Evolutionary conservation across 1,140 invertebrate genomes (phyloP).

Genomic region (Drosophila nigromelanica): DNA sequence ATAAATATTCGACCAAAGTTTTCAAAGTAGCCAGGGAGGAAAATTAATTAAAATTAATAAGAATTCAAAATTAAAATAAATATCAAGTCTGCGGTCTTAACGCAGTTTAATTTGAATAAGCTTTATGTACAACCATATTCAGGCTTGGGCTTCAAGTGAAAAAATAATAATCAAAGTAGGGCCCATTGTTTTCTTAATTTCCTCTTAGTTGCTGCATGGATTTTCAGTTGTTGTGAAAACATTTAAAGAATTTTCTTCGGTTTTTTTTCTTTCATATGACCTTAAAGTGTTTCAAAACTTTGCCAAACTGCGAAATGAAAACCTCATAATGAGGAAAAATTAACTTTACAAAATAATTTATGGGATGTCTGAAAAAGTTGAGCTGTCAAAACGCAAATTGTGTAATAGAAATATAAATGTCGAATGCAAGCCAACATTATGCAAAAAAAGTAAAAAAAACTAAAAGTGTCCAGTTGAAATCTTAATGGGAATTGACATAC

Average conservation of each 20-base stretch:
- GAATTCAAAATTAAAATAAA: conserved; percentile 5
- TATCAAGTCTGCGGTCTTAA: background rate
- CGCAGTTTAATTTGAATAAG: background rate
- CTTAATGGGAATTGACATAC: conserved; percentile 22
- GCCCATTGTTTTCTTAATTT: background rate
- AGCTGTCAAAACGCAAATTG: conserved; percentile 24
- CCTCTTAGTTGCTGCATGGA: background rate
- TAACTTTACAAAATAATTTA: conserved; percentile 17
- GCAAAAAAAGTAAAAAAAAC: background rate
- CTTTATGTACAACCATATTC: background rate
- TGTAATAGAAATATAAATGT: conserved; percentile 11
- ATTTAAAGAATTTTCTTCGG: background rate
- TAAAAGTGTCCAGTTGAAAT: conserved; percentile 10
- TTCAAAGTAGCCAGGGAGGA: background rate
- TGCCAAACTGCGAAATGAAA: conserved; percentile 9
- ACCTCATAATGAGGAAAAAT: background rate
- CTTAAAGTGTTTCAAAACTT: conserved; percentile 3
- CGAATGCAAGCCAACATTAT: background rate
- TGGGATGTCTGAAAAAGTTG: conserved; percentile 9
- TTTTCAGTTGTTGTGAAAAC: background rate
- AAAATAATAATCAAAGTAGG: background rate
- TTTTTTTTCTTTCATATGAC: background rate
- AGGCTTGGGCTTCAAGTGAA: background rate
- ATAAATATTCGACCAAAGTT: background rate
- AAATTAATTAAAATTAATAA: conserved; percentile 3